Evolutionary conservation across 2,113 vertebrate genomes (phyloP), one percentile per base, ranked within the genome.

Genomic region (Colius striatus): DNA sequence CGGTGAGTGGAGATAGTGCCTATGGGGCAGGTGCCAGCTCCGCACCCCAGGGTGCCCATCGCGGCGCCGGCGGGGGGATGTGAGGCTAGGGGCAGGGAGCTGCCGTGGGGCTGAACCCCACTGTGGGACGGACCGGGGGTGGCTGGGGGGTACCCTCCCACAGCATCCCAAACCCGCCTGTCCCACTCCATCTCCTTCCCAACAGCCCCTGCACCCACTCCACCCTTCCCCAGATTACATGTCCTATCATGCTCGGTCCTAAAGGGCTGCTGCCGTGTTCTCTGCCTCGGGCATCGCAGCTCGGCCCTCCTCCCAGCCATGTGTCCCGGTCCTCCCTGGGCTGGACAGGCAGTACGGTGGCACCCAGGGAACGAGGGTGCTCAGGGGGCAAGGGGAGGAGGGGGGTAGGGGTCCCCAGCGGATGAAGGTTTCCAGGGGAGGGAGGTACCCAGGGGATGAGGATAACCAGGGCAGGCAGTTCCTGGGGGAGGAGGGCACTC

Each of bases 91-190:
- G 34, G 68, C 60, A 20, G 26, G 50, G 50, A 19, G 30, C 71
- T 6, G 13, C 53, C 14, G 54, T 17, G 38, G 55, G n/a, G 9
- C 57, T 43, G 10, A 25, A 68, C 34, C 62, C 62, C 4, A 27
- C 82, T 18, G 60, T 27, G 60, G 48, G 43, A 41, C 38, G 38
- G 38, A 65, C 45, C 15, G 19, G 16, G 43, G 61, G n/a, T 16
- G 48, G 48, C 23, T 6, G 47, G 47, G n/a, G 53, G 34, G 23
- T 41, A 41, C 80, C 89, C 92, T 82, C 93, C 71, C 74, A 58
- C 89, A 92, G 96, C 94, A 90, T 96, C 93, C 95, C 93, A 68
- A 91, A 92, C 92, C 81, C 60, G 84, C 83, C 38, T 72, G 32
- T 47, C 71, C 85, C 54, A 72, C 81, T 76, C 81, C 76, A 50